Evolutionary conservation across 2,113 vertebrate species (phyloP).

Genomic region (Tragelaphus strepsiceros): DNA sequence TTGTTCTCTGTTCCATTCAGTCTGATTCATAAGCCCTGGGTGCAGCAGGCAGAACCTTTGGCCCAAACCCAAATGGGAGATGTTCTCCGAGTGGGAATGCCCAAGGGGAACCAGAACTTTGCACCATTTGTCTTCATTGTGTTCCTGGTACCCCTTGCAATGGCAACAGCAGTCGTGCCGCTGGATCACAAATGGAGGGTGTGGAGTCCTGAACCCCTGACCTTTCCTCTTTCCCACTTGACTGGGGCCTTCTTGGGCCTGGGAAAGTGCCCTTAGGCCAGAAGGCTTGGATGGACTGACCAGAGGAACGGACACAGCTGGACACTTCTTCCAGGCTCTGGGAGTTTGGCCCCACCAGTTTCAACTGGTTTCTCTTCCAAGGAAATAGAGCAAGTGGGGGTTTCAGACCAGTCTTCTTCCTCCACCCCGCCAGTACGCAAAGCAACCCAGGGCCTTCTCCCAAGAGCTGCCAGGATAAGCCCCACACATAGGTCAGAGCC

Average conservation of each 20-base stretch:
- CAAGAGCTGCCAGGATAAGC: background rate
- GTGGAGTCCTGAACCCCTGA: background rate
- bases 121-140: background rate
- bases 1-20: background rate
- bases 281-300: background rate
- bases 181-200: background rate
- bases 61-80: background rate
- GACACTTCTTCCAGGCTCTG: background rate
- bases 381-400: background rate
- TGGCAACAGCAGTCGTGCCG: background rate
- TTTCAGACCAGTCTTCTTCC: constrained; percentile 14
- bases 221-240: background rate
- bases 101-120: background rate
- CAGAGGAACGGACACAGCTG: background rate
- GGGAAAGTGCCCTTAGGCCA: background rate
- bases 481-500: background rate
- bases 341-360: background rate
- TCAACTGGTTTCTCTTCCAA: background rate
- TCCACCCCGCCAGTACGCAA: background rate
- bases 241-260: background rate
- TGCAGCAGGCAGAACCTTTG: background rate
- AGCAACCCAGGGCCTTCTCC: background rate
- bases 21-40: background rate
- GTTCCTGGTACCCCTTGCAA: background rate
- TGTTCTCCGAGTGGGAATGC: background rate